Evolutionary conservation across 1,140 invertebrate species (phyloP).

Genomic region (Tetragonula clypearis): DNA sequence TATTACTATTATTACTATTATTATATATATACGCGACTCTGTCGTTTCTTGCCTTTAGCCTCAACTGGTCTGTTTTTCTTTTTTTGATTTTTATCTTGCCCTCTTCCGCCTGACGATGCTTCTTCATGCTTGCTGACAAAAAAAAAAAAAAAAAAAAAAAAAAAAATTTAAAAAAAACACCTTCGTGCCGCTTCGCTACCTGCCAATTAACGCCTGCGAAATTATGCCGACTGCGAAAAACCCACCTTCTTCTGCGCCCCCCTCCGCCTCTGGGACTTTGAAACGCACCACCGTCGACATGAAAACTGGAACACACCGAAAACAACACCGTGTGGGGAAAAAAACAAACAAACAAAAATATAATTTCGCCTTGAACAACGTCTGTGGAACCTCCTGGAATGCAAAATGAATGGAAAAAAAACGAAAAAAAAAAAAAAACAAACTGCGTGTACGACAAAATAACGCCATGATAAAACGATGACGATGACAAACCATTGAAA

Average conservation of each 20-base stretch:
- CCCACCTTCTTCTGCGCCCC: no score
- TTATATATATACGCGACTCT: slow-evolving; percentile 49
- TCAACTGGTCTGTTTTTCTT: slow-evolving; percentile 82
- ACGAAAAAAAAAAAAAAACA: not conserved
- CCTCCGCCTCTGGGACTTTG: slow-evolving; percentile 10
- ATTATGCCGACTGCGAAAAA: no score
- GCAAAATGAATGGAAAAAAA: not conserved
- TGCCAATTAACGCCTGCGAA: no score
- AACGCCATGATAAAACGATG: slow-evolving; percentile 8
- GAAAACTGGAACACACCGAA: not conserved
- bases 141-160: slow-evolving; percentile 47
- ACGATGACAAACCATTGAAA: slow-evolving; percentile 58
- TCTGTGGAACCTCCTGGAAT: not conserved
- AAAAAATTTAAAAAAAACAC: no score
- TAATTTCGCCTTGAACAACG: not conserved
- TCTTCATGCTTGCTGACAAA: slow-evolving; percentile 83
- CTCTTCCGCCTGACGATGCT: slow-evolving; percentile 83
- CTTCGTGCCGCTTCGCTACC: no score
- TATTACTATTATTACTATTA: no score
- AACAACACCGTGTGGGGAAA: not conserved
- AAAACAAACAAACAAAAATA: no score
- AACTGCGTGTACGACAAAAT: slow-evolving; percentile 24
- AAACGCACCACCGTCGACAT: slow-evolving; percentile 56
- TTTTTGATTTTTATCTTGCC: slow-evolving; percentile 83
- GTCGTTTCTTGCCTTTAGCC: slow-evolving; percentile 75